A percentile compares a stretch with the other conserved stretches of the same genome.
These are phyloP conservation scores for Papilio polyxenes DNA, from an alignment of 1,140 invertebrate genomes.

Conservation along the genomic window DNA sequence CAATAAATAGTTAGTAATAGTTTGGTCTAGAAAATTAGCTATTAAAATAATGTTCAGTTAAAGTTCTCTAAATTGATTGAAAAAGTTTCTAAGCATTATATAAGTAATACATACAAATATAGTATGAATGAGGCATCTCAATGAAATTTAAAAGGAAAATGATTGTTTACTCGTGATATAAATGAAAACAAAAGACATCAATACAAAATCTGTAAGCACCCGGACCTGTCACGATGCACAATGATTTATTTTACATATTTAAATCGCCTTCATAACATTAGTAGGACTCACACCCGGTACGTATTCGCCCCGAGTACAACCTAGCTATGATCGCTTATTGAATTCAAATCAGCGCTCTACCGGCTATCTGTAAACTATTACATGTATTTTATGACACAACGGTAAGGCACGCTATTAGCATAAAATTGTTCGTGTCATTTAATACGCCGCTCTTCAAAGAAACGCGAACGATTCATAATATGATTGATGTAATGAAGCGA, in stretches of 20 bases:
- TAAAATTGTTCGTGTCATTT: conserved; percentile 47
- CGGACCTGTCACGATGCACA: conserved; percentile 20
- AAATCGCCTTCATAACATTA: conserved; percentile 13
- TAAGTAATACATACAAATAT: not conserved
- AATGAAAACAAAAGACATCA: conserved; percentile 16
- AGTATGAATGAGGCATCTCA: not conserved
- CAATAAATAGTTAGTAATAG: not conserved
- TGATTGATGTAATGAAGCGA: conserved; percentile 56
- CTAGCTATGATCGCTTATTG: conserved; percentile 59
- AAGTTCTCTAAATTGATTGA: too few species aligned
- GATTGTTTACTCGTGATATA: conserved; percentile 3
- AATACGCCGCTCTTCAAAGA: conserved; percentile 24
- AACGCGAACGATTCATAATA: not conserved
- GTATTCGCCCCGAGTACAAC: conserved; percentile 58
- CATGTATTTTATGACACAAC: conserved; percentile 51
- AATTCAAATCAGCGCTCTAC: conserved; percentile 57
- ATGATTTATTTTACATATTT: conserved; percentile 25
- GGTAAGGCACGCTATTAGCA: conserved; percentile 56
- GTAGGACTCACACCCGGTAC: conserved; percentile 46
- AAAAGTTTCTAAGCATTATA: too few species aligned
- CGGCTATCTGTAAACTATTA: conserved; percentile 54
- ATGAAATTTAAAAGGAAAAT: conserved; percentile 15
- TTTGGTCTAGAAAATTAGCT: too few species aligned
- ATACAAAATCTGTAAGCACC: conserved; percentile 17
- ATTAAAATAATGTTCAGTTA: too few species aligned